A percentile compares a stretch with the other conserved stretches of the same genome.
Conservation (phyloP, 2,888 invertebrate species). For the Ceriagrion tenellum region DNA sequence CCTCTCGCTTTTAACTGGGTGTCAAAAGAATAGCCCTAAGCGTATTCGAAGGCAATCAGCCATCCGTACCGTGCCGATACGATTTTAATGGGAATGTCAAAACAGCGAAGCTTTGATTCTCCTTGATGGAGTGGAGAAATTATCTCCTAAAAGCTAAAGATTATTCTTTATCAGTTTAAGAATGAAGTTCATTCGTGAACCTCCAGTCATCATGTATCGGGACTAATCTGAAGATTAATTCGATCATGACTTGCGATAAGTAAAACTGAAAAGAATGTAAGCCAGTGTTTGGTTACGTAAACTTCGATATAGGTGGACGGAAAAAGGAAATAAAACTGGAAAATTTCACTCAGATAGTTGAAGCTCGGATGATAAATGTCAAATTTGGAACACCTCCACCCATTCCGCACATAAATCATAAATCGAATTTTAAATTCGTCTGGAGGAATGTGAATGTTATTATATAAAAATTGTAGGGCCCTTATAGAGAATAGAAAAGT, state of each 20-base stretch:
- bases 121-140: background rate
- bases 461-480: too few species aligned
- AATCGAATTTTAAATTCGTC: too few species aligned
- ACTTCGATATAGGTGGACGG: background rate
- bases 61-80: background rate
- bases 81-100: background rate
- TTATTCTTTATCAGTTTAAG: background rate
- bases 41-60: too few species aligned
- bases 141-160: background rate
- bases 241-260: background rate
- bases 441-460: too few species aligned
- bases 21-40: too few species aligned
- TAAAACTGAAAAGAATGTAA: background rate
- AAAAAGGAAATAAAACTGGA: background rate
- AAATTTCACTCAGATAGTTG: background rate
- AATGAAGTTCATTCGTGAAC: background rate
- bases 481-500: too few species aligned
- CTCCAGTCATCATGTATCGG: background rate
- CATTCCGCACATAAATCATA: too few species aligned
- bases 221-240: background rate
- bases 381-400: too few species aligned
- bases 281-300: background rate
- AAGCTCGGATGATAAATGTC: too few species aligned
- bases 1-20: too few species aligned
- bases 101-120: background rate